These are phyloP conservation scores for Anadara kagoshimensis DNA, from an alignment of 1,140 invertebrate species.

Conservation along the genomic window DNA sequence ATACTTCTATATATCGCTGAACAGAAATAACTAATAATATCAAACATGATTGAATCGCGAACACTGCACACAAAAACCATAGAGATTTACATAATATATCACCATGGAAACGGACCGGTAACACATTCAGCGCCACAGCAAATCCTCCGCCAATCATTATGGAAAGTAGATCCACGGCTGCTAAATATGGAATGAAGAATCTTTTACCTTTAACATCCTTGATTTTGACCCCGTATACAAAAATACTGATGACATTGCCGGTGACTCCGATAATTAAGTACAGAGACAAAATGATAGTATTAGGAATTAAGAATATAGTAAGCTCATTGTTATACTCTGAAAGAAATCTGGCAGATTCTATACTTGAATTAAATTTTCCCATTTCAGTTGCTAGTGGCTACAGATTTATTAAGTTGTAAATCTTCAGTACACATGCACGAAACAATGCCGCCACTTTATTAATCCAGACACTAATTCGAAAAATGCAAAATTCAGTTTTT, in stretches of 20 bases:
- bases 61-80: constrained; percentile 4
- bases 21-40: constrained; percentile 18
- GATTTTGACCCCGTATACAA: constrained; percentile 18
- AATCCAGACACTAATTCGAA: too few relatives aligned
- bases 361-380: too few relatives aligned
- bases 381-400: too few relatives aligned
- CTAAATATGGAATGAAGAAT: constrained; percentile 31
- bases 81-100: constrained; percentile 12
- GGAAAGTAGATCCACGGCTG: constrained; percentile 9
- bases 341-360: too few relatives aligned
- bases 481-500: too few relatives aligned
- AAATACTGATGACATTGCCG: constrained; percentile 21
- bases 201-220: constrained; percentile 13
- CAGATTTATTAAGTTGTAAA: too few relatives aligned
- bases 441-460: too few relatives aligned
- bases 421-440: too few relatives aligned
- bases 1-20: constrained; percentile 26
- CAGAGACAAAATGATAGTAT: constrained; percentile 12
- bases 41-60: constrained; percentile 12
- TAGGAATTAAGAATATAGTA: not conserved
- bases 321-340: constrained; percentile 10
- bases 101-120: constrained; percentile 14
- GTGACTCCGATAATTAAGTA: constrained; percentile 13
- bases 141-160: constrained; percentile 11
- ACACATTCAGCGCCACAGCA: constrained; percentile 11